Evolutionary conservation across 2,888 invertebrate genomes (phyloP).

Genomic region (Geophilus truncorum): DNA sequence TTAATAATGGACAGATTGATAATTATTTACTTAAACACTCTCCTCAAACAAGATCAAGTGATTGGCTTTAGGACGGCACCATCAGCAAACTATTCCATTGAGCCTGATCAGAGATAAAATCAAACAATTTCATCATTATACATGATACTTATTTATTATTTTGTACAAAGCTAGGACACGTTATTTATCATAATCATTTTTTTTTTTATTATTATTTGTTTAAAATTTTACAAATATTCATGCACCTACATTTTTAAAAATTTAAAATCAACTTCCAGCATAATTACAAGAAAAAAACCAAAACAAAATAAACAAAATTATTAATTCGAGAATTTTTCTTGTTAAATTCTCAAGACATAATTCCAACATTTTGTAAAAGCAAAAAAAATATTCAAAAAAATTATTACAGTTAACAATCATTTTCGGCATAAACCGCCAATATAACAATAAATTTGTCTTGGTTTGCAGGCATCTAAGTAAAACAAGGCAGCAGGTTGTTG

Average conservation of each 20-base stretch:
- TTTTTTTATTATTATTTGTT: neutral
- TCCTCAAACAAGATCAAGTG: neutral
- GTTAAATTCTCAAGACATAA: neutral
- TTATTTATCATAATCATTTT: neutral
- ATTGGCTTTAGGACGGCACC: conserved; percentile 26
- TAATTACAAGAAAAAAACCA: neutral
- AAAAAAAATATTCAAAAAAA: neutral
- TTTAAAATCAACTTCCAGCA: neutral
- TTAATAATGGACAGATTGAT: neutral
- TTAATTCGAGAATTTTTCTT: neutral
- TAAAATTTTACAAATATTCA: neutral
- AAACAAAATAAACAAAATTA: neutral
- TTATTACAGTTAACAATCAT: neutral
- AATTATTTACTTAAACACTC: neutral
- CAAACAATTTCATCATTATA: neutral
- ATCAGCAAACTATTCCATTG: conserved; percentile 33
- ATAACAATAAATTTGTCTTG: neutral
- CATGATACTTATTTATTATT: no score
- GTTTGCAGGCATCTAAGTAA: conserved; percentile 28
- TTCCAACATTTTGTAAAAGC: neutral
- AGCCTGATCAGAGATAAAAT: conserved; percentile 18
- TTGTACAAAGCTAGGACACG: neutral
- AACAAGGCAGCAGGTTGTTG: conserved; percentile 30
- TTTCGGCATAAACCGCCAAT: neutral
- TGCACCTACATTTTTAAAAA: neutral